Conservation (phyloP, 2,888 invertebrate species). For the Sarcophaga caerulescens region DNA sequence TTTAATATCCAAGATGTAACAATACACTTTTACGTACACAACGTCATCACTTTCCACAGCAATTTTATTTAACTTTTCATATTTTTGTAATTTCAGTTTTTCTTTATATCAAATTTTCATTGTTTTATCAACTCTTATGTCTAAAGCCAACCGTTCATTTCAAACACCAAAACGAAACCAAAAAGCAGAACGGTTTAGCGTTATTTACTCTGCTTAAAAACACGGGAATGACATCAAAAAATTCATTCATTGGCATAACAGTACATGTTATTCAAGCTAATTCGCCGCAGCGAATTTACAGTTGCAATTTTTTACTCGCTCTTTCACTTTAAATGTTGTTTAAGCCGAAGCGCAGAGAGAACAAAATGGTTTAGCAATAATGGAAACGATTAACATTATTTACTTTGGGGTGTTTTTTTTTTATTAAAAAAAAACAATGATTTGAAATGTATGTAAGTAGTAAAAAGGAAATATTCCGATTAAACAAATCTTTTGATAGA, state of each 20-base stretch:
- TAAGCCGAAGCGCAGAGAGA: not conserved
- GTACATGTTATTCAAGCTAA: constrained; percentile 23
- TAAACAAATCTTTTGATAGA: no score
- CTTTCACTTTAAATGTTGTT: constrained; percentile 8
- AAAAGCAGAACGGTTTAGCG: constrained; percentile 45
- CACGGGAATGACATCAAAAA: constrained; percentile 36
- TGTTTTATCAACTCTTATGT: constrained; percentile 10
- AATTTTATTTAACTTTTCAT: not conserved
- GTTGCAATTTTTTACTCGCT: not conserved
- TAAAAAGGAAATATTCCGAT: no score
- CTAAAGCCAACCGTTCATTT: constrained; percentile 56
- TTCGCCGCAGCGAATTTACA: constrained; percentile 45
- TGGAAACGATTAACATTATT: constrained; percentile 26
- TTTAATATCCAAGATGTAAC: no score
- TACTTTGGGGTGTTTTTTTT: constrained; percentile 14
- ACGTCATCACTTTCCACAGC: not conserved
- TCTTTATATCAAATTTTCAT: constrained; percentile 23
- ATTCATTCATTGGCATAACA: constrained; percentile 56
- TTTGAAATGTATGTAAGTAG: no score
- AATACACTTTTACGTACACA: no score
- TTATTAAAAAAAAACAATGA: not conserved
- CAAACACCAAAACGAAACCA: constrained; percentile 64
- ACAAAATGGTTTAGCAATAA: no score
- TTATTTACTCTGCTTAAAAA: constrained; percentile 46
- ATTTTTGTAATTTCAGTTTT: not conserved